These are phyloP conservation scores for Noturus placidus DNA, from an alignment of 2,113 vertebrate genomes.

Conservation along the genomic window DNA sequence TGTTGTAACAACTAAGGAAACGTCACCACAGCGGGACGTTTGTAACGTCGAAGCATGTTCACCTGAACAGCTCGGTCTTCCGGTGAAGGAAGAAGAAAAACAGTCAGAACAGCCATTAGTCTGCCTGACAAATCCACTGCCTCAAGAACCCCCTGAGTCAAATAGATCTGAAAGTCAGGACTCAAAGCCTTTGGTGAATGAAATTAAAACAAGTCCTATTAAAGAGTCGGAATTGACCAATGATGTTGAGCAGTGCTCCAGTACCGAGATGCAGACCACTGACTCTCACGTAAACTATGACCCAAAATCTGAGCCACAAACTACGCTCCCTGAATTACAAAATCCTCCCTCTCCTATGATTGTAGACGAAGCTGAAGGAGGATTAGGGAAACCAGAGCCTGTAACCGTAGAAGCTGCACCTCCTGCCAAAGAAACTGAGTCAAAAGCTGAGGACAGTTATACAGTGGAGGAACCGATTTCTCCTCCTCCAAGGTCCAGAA, in stretches of 20 bases:
- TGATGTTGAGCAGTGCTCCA: slow-evolving; percentile 63
- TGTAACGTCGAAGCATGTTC: slow-evolving; percentile 23
- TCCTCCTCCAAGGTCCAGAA: slow-evolving; percentile 84
- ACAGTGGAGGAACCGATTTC: slow-evolving; percentile 70
- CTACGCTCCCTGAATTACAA: slow-evolving; percentile 57
- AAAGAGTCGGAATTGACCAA: slow-evolving; percentile 61
- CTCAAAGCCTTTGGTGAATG: slow-evolving; percentile 61
- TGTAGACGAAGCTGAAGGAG: slow-evolving; percentile 65
- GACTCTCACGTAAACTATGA: slow-evolving; percentile 73
- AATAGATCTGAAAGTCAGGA: slow-evolving; percentile 29
- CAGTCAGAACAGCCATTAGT: slow-evolving; percentile 54
- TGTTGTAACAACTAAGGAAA: slow-evolving; percentile 59
- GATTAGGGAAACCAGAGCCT: slow-evolving; percentile 66
- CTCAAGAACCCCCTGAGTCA: slow-evolving; percentile 58
- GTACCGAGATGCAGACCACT: slow-evolving; percentile 72
- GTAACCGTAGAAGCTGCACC: slow-evolving; percentile 49
- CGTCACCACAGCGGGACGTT: slow-evolving; percentile 58
- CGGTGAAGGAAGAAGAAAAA: slow-evolving; percentile 68
- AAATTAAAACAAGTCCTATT: slow-evolving; percentile 51
- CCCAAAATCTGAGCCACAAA: slow-evolving; percentile 66
- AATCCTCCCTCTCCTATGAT: slow-evolving; percentile 60
- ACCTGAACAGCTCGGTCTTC: slow-evolving; percentile 37
- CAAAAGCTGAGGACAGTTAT: slow-evolving; percentile 64
- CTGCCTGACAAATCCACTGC: slow-evolving; percentile 49
- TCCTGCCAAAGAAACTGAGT: slow-evolving; percentile 66